Percentiles rank a stretch among this genome's conserved stretches.
These are phyloP conservation scores for Achlya flavicornis DNA, from an alignment of 2,888 invertebrate genomes.

Conservation along the genomic window DNA sequence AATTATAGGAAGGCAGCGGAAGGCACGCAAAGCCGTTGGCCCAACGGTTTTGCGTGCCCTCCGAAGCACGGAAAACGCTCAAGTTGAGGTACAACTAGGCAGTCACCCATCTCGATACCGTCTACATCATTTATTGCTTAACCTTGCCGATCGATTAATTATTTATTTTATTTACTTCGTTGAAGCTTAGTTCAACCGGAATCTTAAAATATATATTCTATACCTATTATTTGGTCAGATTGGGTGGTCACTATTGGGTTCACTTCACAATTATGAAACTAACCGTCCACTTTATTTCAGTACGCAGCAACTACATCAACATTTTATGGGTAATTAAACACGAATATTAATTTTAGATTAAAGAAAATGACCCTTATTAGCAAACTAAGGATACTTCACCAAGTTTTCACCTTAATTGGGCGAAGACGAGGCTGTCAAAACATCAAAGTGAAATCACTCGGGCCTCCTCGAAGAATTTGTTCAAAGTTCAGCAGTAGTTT, in stretches of 20 bases:
- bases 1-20: too few relatives aligned
- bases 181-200: too few relatives aligned
- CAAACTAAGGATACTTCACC: not conserved
- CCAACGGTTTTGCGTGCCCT: too few relatives aligned
- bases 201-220: not conserved
- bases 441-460: conserved; percentile 10
- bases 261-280: not conserved
- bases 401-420: conserved; percentile 6
- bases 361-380: conserved; percentile 1
- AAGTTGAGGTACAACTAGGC: too few relatives aligned
- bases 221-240: not conserved
- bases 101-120: too few relatives aligned
- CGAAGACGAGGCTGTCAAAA: not conserved
- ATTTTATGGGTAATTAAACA: conserved; percentile 9
- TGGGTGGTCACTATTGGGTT: not conserved
- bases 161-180: too few relatives aligned
- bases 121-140: too few relatives aligned
- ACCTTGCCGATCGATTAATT: not conserved
- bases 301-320: not conserved
- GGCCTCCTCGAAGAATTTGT: not conserved
- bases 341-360: not conserved
- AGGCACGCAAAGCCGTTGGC: too few relatives aligned
- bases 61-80: too few relatives aligned
- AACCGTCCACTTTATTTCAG: not conserved
- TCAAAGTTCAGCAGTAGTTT: not conserved